These are phyloP conservation scores for Stramonita haemastoma DNA, from an alignment of 2,888 invertebrate species.

Conservation along the genomic window DNA sequence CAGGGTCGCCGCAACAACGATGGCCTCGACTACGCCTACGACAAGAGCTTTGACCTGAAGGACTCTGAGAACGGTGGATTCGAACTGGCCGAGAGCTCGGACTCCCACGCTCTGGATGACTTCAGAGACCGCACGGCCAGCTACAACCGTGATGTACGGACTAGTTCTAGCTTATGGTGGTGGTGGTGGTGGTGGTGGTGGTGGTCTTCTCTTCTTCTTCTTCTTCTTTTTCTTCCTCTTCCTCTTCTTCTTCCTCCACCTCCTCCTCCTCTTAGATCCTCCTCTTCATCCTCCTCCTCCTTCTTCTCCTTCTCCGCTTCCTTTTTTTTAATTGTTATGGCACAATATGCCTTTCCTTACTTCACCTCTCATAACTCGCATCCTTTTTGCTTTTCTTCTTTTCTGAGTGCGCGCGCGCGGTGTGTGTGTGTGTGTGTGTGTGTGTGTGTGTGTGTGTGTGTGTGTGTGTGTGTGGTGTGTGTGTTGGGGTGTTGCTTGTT, in stretches of 20 bases:
- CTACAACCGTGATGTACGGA: conserved; percentile 38
- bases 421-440: not conserved
- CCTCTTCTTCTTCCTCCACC: not conserved
- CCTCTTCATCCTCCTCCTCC: not conserved
- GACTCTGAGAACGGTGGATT: conserved; percentile 48
- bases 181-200: not conserved
- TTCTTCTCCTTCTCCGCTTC: not conserved
- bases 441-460: conserved; percentile 14
- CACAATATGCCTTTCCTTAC: too few species aligned
- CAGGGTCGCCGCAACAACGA: conserved; percentile 47
- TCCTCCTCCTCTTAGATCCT: not conserved
- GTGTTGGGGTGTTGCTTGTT: not conserved
- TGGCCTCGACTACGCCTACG: conserved; percentile 46
- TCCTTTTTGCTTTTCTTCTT: too few species aligned
- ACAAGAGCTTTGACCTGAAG: conserved; percentile 48
- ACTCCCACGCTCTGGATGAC: conserved; percentile 46
- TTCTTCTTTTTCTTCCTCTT: not conserved
- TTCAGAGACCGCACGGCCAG: conserved; percentile 38
- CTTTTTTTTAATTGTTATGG: too few species aligned
- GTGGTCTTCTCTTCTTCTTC: not conserved
- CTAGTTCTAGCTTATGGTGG: not conserved
- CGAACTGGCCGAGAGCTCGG: conserved; percentile 41
- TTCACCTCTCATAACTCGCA: too few species aligned
- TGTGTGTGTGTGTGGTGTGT: conserved; percentile 17
- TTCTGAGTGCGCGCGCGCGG: not conserved